phyloP scores from a whole-genome alignment of 2,888 invertebrate genomes.

The Baronia brevicornis region DNA sequence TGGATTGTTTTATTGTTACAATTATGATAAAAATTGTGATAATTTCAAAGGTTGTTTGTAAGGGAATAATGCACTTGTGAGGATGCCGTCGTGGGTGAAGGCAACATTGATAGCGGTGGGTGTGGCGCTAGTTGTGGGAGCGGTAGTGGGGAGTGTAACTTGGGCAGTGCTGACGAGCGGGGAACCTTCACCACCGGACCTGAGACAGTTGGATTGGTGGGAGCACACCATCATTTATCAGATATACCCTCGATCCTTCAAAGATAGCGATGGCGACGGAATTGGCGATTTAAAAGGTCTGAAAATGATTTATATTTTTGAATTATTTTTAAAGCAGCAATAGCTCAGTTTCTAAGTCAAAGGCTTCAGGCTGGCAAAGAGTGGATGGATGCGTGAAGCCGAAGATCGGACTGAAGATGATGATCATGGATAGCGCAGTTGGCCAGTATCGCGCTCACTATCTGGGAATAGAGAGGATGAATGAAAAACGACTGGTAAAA shows the following conservation, averaged over 20 bases:
- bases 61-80: no score
- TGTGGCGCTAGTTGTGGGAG: constrained; percentile 4
- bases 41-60: no score
- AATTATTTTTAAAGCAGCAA: no score
- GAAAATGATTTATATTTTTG: background rate
- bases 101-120: constrained; percentile 1
- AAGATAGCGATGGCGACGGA: constrained; percentile 87
- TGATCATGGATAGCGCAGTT: no score
- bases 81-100: constrained; percentile 10
- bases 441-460: no score
- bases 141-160: constrained; percentile 25
- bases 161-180: constrained; percentile 34
- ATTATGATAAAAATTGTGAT: no score
- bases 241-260: constrained; percentile 88
- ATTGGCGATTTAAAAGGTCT: constrained; percentile 81
- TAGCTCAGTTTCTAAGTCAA: background rate
- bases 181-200: constrained; percentile 25
- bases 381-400: no score
- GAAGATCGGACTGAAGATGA: no score
- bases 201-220: constrained; percentile 81
- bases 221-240: constrained; percentile 86
- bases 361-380: no score
- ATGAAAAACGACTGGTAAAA: no score
- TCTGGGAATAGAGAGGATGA: no score
- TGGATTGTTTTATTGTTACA: no score